Evolutionary conservation across 2,113 vertebrate genomes (phyloP).

Genomic region (Xiphorhynchus elegans): DNA sequence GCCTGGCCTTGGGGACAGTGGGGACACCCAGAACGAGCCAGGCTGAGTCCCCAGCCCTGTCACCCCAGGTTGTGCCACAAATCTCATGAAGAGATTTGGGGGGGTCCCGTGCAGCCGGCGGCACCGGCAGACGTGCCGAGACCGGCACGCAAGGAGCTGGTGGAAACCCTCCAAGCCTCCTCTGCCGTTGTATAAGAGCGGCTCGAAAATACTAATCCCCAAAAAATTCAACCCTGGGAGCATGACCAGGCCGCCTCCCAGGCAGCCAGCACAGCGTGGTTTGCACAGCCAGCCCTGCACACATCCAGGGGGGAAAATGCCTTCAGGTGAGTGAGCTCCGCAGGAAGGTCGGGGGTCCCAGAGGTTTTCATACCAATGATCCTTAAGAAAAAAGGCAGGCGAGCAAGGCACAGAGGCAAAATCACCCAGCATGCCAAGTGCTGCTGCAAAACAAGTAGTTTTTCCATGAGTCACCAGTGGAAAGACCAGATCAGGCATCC

Average conservation of each 20-base stretch:
- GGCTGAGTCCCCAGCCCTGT: not conserved
- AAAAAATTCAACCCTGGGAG: not conserved
- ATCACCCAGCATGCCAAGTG: not conserved
- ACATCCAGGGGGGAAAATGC: rapidly evolving
- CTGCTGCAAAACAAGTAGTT: not conserved
- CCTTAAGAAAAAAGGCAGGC: not conserved
- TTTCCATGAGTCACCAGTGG: constrained; percentile 47
- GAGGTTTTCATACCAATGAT: not conserved
- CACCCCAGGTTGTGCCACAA: not conserved
- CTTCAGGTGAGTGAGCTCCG: not conserved
- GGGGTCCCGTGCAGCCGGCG: rapidly evolving
- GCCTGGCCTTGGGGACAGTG: not conserved
- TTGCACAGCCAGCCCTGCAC: not conserved
- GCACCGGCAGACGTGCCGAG: not conserved
- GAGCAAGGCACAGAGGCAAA: not conserved
- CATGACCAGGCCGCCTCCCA: not conserved
- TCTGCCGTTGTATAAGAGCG: not conserved
- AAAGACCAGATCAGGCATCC: not conserved
- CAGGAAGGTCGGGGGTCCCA: not conserved
- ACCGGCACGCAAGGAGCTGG: not conserved
- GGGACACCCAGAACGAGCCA: not conserved
- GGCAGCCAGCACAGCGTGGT: rapidly evolving
- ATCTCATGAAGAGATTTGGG: not conserved
- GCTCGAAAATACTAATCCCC: not conserved
- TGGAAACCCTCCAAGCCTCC: constrained; percentile 35